A percentile compares a stretch with the other conserved stretches of the same genome.
phyloP scores from a whole-genome alignment of 2,113 vertebrate species.

The Diglossa brunneiventris region DNA sequence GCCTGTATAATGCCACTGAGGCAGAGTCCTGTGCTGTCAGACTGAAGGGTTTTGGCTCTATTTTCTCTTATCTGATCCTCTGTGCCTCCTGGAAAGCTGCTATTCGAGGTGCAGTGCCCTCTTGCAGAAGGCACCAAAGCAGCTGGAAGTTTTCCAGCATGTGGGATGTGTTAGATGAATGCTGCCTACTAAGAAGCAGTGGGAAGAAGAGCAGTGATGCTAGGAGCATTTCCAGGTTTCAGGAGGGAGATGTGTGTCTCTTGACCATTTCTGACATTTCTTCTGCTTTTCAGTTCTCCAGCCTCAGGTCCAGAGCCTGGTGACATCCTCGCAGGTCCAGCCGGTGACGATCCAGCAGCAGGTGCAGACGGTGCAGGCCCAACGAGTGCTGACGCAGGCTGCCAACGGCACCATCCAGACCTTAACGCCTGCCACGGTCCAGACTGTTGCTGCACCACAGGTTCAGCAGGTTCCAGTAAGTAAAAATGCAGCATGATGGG shows the following conservation, averaged over 20 bases:
- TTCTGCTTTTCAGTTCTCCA: conserved; percentile 84
- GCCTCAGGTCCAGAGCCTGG: conserved; percentile 90
- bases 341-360: conserved; percentile 94
- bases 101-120: neutral
- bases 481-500: neutral
- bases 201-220: neutral
- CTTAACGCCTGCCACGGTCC: conserved; percentile 83
- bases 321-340: conserved; percentile 90
- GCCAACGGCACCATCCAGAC: conserved; percentile 91
- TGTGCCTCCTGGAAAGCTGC: neutral
- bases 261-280: neutral
- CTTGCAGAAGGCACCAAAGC: neutral
- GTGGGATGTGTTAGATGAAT: neutral
- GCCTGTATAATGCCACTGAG: neutral
- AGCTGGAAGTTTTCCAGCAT: neutral
- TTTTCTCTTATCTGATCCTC: neutral
- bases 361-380: conserved; percentile 78
- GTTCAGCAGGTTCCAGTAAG: conserved; percentile 88
- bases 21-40: neutral
- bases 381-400: conserved; percentile 84
- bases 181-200: neutral
- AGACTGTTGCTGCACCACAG: conserved; percentile 88
- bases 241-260: neutral
- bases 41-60: neutral
- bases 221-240: neutral